These are phyloP conservation scores for Seladonia tumulorum DNA, from an alignment of 2,888 invertebrate species.

Conservation along the genomic window DNA sequence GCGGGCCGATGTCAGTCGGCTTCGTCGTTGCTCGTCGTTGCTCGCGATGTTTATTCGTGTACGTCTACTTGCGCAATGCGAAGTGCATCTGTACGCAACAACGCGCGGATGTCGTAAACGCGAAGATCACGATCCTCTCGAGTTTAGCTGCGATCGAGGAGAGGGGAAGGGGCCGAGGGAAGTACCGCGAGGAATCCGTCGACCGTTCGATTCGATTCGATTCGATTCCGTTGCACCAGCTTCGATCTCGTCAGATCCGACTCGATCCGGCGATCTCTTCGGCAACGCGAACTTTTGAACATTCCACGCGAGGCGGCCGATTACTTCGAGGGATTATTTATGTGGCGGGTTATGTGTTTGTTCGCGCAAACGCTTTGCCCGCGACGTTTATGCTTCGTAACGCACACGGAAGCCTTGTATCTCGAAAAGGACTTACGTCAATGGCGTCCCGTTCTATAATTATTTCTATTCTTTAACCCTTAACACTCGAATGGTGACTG, in stretches of 20 bases:
- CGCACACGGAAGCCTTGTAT: background rate
- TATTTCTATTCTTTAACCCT: background rate
- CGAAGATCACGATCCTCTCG: constrained; percentile 54
- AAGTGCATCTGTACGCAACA: constrained; percentile 16
- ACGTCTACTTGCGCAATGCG: constrained; percentile 42
- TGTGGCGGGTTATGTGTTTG: background rate
- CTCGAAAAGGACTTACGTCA: no score
- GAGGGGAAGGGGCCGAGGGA: background rate
- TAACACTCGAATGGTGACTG: no score
- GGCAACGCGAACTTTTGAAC: background rate
- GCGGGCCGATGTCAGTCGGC: background rate
- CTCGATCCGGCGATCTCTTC: background rate
- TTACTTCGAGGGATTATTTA: background rate
- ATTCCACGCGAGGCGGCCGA: background rate
- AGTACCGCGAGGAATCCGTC: constrained; percentile 28
- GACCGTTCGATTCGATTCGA: constrained; percentile 7
- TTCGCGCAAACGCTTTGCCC: background rate
- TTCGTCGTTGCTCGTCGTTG: background rate
- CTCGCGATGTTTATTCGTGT: constrained; percentile 39
- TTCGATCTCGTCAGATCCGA: background rate
- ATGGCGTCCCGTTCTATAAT: background rate
- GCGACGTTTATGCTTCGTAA: background rate
- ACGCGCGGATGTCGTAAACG: constrained; percentile 47
- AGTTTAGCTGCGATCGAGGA: constrained; percentile 36
- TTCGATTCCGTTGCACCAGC: background rate